Evolutionary conservation across 1,140 invertebrate genomes (phyloP).

Genomic region (Drosophila tani): DNA sequence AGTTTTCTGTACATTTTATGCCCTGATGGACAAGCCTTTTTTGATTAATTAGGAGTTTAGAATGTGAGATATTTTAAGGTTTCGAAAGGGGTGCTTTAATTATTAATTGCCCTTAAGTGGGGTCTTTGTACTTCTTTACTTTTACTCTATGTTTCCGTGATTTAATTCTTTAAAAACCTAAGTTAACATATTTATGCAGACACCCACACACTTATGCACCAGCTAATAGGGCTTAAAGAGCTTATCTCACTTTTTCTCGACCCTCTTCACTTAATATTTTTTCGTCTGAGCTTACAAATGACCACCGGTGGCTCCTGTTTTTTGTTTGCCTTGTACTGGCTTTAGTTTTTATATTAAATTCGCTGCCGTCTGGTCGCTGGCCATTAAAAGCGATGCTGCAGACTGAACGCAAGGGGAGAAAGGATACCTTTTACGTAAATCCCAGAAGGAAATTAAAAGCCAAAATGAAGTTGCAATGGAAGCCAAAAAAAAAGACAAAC

Average conservation of each 20-base stretch:
- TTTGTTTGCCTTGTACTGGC: slow-evolving; percentile 44
- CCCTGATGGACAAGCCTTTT: slow-evolving; percentile 57
- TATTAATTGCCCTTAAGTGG: slow-evolving; percentile 24
- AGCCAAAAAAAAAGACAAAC: slow-evolving; percentile 3
- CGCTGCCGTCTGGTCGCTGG: slow-evolving; percentile 66
- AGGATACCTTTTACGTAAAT: slow-evolving; percentile 75
- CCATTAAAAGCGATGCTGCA: slow-evolving; percentile 73
- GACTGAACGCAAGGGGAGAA: slow-evolving; percentile 35
- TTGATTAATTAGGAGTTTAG: slow-evolving; percentile 66
- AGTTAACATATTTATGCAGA: slow-evolving; percentile 2
- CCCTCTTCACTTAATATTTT: slow-evolving; percentile 35
- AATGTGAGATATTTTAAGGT: slow-evolving; percentile 30
- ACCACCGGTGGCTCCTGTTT: slow-evolving; percentile 53
- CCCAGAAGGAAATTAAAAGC: slow-evolving; percentile 82
- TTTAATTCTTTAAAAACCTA: not conserved
- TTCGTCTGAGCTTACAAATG: slow-evolving; percentile 60
- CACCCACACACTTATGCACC: slow-evolving; percentile 6
- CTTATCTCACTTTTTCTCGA: slow-evolving; percentile 66
- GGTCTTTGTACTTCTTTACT: not conserved
- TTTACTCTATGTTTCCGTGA: not conserved
- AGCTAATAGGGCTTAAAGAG: slow-evolving; percentile 74
- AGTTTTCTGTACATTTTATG: slow-evolving; percentile 69
- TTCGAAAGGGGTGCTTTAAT: slow-evolving; percentile 11
- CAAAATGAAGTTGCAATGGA: slow-evolving; percentile 76
- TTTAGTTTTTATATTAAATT: slow-evolving; percentile 83